Evolutionary conservation across 2,797 vertebrate genomes (phyloP).

Genomic region (Coccyzus lansbergi): DNA sequence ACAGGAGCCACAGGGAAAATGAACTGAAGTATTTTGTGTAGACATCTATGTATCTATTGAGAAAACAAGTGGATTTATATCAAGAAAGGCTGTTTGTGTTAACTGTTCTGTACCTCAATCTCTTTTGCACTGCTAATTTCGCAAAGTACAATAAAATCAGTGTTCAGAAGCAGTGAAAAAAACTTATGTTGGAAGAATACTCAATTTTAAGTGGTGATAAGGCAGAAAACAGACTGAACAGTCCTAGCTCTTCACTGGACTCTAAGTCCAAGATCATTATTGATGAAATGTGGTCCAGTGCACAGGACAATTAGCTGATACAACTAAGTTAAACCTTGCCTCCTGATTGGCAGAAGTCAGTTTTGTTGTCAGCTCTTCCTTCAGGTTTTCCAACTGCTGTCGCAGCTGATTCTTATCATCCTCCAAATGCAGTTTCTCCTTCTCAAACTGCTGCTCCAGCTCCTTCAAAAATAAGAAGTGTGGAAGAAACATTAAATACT

Average conservation of each 20-base stretch:
- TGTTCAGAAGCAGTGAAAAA: not conserved
- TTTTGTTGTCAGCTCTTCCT: constrained; percentile 87
- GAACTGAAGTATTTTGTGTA: not conserved
- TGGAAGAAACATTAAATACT: not conserved
- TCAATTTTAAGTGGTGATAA: not conserved
- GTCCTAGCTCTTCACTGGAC: not conserved
- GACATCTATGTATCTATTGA: not conserved
- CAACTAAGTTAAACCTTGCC: constrained; percentile 74
- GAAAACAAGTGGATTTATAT: not conserved
- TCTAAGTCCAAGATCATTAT: not conserved
- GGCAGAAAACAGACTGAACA: not conserved
- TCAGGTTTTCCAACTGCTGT: constrained; percentile 88
- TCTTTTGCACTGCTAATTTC: not conserved
- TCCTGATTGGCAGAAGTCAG: constrained; percentile 88
- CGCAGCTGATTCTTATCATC: constrained; percentile 89
- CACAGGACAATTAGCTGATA: not conserved
- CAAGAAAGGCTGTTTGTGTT: not conserved
- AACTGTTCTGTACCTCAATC: not conserved
- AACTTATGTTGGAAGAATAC: not conserved
- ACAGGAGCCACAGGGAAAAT: too few species aligned
- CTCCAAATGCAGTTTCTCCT: constrained; percentile 88
- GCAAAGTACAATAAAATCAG: not conserved
- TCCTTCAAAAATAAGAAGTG: constrained; percentile 80
- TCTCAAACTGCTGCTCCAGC: constrained; percentile 92
- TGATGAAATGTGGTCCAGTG: not conserved